phyloP scores from a whole-genome alignment of 1,140 invertebrate species.

The Hermetia illucens region DNA sequence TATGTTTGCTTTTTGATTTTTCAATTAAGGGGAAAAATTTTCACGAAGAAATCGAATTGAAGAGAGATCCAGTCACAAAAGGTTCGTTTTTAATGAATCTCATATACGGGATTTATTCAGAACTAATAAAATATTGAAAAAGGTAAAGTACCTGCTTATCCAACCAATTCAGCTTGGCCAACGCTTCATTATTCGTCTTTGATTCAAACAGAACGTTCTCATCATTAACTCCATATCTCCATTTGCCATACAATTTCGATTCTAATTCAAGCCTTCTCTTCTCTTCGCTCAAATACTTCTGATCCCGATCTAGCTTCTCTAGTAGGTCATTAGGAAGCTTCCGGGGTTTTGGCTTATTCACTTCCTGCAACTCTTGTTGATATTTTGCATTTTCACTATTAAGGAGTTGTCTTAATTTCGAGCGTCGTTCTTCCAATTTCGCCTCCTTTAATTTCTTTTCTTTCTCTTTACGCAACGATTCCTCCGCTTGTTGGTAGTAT shows the following conservation, averaged over 20 bases:
- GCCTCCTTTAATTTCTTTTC: slow-evolving; percentile 30
- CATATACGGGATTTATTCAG: no score
- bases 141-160: slow-evolving; percentile 31
- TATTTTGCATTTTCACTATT: slow-evolving; percentile 32
- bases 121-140: no score
- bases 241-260: slow-evolving; percentile 34
- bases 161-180: slow-evolving; percentile 36
- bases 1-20: no score
- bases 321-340: slow-evolving; percentile 18
- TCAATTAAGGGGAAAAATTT: no score
- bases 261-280: slow-evolving; percentile 33
- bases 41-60: no score
- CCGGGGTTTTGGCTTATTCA: slow-evolving; percentile 6
- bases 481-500: slow-evolving; percentile 33
- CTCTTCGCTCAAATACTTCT: slow-evolving; percentile 31
- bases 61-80: no score
- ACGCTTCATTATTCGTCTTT: slow-evolving; percentile 22
- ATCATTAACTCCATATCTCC: slow-evolving; percentile 27
- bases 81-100: no score
- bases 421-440: slow-evolving; percentile 29
- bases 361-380: slow-evolving; percentile 29
- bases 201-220: slow-evolving; percentile 27
- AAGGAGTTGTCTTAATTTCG: slow-evolving; percentile 35
- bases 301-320: slow-evolving; percentile 25
- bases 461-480: slow-evolving; percentile 23